Conservation (phyloP, 1,140 invertebrate species). For the Ceratitis capitata region DNA sequence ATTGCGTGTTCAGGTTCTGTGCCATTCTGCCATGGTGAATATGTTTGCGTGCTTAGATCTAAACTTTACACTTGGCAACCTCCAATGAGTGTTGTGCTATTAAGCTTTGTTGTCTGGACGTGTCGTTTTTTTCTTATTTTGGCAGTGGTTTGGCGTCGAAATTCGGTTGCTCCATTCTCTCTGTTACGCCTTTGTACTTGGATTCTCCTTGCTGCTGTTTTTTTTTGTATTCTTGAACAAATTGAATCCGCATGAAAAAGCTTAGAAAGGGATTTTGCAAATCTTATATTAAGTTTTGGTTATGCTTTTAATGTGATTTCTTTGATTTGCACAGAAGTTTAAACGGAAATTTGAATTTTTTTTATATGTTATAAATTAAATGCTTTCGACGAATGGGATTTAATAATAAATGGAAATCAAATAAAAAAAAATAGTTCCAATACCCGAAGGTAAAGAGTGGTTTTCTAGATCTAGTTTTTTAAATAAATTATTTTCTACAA, state of each 20-base stretch:
- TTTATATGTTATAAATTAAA: too few species aligned
- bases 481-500: too few species aligned
- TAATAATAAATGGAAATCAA: too few species aligned
- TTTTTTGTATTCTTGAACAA: background rate
- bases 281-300: background rate
- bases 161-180: background rate
- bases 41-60: background rate
- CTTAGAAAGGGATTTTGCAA: background rate
- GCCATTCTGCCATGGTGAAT: background rate
- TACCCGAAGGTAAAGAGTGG: too few species aligned
- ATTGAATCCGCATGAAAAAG: background rate
- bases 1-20: background rate
- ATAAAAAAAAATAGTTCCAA: too few species aligned
- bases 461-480: too few species aligned
- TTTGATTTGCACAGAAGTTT: background rate
- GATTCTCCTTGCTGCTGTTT: background rate
- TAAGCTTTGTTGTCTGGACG: background rate
- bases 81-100: background rate
- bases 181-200: background rate
- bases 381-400: too few species aligned
- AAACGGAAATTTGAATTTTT: too few species aligned
- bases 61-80: background rate
- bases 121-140: background rate
- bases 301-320: background rate
- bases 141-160: background rate